Evolutionary conservation across 2,797 vertebrate genomes (phyloP), one percentile per base, ranked within the genome.

Genomic region (Acridotheres tristis): DNA sequence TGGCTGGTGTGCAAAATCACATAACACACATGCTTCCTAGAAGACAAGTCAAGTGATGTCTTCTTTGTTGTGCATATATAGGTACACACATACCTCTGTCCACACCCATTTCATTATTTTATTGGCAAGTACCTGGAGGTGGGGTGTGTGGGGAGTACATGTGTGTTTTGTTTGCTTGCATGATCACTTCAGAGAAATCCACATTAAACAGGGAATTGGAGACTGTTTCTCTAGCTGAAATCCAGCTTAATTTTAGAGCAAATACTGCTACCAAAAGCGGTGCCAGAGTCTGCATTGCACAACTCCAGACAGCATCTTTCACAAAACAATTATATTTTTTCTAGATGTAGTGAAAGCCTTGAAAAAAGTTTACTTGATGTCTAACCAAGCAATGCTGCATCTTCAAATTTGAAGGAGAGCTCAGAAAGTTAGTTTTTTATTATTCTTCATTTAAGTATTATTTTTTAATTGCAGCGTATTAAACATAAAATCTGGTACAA

Each of bases 401-500:
- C 97, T 97, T 98, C 96, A 95, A 68, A 97, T 97, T 94, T 97
- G 97, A 98, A 98, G 97, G 98, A 97, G 97, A 98, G 96, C 96
- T 97, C 95, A 90, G 94, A 97, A 98, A 98, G 97, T 98, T 98
- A 96, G 94, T 97, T 98, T 97, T 97, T 96, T 96, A 98, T 98
- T 97, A 97, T 98, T 98, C 97, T 98, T 98, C 98, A 97, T 98
- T 98, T 98, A 98, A 98, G 98, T 98, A 98, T 98, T 98, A 98
- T 98, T 98, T 98, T 98, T 98, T 98, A 98, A 98, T 98, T 98
- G 98, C 98, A 97, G 97, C 42, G 27, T 98, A 98, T 98, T 98
- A 98, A 98, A 98, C 98, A 98, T 98, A 98, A 98, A 98, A 98
- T 98, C 98, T 98, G 98, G 98, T 98, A 98, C 98, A 98, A 98